phyloP scores from a whole-genome alignment of 2,797 vertebrate genomes.

The Chiroxiphia lanceolata region DNA sequence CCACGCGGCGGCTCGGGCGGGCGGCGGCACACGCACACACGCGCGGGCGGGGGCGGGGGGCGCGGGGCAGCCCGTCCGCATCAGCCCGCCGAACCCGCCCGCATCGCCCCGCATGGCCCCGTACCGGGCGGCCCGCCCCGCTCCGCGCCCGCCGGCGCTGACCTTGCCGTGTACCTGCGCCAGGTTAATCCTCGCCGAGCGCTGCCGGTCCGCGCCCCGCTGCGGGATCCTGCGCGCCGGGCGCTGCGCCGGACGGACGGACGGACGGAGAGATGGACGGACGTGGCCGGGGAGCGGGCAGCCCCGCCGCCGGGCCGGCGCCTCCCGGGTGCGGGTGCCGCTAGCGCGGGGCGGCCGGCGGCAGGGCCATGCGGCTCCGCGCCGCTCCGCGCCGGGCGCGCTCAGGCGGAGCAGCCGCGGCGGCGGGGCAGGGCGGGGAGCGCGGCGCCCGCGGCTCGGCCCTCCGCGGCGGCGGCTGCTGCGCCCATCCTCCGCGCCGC shows the following conservation, averaged over 20 bases:
- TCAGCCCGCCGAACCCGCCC: background rate
- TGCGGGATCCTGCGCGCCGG: constrained; percentile 4
- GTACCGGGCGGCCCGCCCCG: background rate
- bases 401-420: background rate
- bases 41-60: background rate
- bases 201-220: constrained; percentile 10
- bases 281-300: background rate
- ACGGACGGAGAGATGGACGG: background rate
- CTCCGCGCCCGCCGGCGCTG: constrained; percentile 48
- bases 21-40: background rate
- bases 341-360: constrained; percentile 25
- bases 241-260: constrained; percentile 16
- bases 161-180: constrained; percentile 77
- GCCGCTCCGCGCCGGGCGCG: background rate
- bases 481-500: constrained; percentile 1
- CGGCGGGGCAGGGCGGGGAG: background rate
- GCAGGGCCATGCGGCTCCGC: constrained; percentile 42
- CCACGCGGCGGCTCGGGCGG: constrained; percentile 51
- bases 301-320: background rate
- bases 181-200: constrained; percentile 52
- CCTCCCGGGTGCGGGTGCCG: constrained; percentile 16
- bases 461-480: background rate
- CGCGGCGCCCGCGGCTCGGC: background rate
- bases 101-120: background rate
- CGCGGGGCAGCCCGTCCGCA: background rate